Percentiles rank a stretch among this genome's conserved stretches.
Conservation (phyloP, 2,888 invertebrate genomes). For the Apodemia hepburni region DNA sequence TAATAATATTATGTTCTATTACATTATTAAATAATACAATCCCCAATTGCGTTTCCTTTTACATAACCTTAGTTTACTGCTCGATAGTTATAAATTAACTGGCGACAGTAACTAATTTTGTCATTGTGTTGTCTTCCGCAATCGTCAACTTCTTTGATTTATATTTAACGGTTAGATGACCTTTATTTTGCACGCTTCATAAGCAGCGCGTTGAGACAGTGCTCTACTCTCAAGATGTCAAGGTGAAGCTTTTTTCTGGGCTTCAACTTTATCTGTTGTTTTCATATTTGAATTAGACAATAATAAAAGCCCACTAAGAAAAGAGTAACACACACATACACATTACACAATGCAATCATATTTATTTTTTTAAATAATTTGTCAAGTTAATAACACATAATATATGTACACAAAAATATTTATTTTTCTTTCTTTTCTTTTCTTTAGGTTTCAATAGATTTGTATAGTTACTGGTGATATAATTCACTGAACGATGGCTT, state of each 20-base stretch:
- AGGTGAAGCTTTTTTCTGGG: too few species aligned
- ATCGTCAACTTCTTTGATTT: neutral
- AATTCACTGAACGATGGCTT: neutral
- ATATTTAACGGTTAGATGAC: neutral
- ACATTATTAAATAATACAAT: neutral
- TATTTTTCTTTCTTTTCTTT: too few species aligned
- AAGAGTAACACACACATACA: too few species aligned
- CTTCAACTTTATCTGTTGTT: too few species aligned
- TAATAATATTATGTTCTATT: neutral
- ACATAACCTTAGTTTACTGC: neutral
- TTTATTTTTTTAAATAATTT: too few species aligned
- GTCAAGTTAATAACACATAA: too few species aligned
- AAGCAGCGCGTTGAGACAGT: too few species aligned
- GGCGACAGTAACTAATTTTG: neutral
- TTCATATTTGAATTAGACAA: too few species aligned
- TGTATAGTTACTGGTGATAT: neutral
- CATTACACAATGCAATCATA: too few species aligned
- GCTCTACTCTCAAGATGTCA: too few species aligned
- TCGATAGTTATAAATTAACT: conserved; percentile 5
- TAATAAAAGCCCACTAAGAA: too few species aligned
- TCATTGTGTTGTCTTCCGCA: neutral
- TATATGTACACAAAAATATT: too few species aligned
- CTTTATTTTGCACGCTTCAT: neutral
- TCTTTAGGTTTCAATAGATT: neutral
- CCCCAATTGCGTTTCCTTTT: neutral